Evolutionary conservation across 2,888 invertebrate species (phyloP).

Genomic region (Lottia gigantea): DNA sequence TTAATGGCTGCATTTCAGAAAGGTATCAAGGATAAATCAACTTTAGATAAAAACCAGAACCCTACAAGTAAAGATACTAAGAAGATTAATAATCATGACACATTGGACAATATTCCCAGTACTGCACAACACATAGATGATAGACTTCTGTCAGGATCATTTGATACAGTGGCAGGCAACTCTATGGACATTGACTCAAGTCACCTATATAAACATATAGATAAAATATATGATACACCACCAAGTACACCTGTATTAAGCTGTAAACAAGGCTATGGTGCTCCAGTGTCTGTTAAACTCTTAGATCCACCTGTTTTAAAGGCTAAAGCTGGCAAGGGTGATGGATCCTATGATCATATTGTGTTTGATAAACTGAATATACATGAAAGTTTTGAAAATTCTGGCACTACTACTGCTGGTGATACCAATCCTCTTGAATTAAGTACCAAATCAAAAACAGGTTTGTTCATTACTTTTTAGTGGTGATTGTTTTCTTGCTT

Average conservation of each 20-base stretch:
- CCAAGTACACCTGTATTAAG: not conserved
- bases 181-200: no score
- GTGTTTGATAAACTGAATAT: not conserved
- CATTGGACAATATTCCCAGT: no score
- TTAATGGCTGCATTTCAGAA: not conserved
- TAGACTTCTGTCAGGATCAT: not conserved
- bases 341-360: not conserved
- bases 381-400: not conserved
- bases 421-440: not conserved
- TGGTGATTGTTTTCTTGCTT: no score
- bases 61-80: not conserved
- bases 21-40: not conserved
- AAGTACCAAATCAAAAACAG: not conserved
- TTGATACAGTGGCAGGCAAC: not conserved
- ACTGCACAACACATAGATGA: no score
- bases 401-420: not conserved
- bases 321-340: not conserved
- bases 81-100: not conserved
- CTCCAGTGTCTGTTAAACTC: not conserved
- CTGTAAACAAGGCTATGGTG: conserved; percentile 1
- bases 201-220: not conserved
- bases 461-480: not conserved
- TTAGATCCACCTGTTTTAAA: no score
- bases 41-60: not conserved
- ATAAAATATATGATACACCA: not conserved